Evolutionary conservation across 2,113 vertebrate genomes (phyloP).

Genomic region (Riparia riparia): DNA sequence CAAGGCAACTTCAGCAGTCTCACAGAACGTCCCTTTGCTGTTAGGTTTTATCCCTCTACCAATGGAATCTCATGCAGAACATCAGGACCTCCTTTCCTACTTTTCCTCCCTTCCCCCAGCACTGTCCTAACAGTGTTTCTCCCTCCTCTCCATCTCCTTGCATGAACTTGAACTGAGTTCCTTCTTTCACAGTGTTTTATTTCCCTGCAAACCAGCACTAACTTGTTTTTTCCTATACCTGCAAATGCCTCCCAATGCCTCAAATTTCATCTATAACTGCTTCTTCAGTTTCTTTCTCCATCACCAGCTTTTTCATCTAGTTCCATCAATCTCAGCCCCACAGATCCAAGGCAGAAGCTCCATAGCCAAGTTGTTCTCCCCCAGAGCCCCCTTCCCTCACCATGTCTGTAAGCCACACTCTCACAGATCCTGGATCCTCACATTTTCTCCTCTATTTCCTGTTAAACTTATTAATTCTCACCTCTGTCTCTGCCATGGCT

Average conservation of each 20-base stretch:
- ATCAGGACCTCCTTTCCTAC: neutral
- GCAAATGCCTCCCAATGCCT: neutral
- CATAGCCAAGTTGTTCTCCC: neutral
- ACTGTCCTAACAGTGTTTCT: neutral
- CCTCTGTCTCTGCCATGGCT: neutral
- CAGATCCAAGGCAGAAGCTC: neutral
- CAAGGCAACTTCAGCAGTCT: neutral
- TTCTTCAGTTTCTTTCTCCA: neutral
- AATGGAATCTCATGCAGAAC: neutral
- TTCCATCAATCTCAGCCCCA: neutral
- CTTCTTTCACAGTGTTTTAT: neutral
- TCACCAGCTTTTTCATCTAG: neutral
- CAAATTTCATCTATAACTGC: neutral
- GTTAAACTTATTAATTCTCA: neutral
- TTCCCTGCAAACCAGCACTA: neutral
- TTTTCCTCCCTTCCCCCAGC: neutral
- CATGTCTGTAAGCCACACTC: neutral
- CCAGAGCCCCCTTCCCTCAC: neutral
- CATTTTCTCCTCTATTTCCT: neutral
- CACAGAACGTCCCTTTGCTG: neutral
- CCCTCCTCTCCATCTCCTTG: neutral
- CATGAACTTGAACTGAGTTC: neutral
- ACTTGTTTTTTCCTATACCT: neutral
- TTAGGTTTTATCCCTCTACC: neutral
- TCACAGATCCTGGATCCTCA: neutral